These are phyloP conservation scores for Prinia subflava DNA, from an alignment of 2,113 vertebrate genomes.

Conservation along the genomic window DNA sequence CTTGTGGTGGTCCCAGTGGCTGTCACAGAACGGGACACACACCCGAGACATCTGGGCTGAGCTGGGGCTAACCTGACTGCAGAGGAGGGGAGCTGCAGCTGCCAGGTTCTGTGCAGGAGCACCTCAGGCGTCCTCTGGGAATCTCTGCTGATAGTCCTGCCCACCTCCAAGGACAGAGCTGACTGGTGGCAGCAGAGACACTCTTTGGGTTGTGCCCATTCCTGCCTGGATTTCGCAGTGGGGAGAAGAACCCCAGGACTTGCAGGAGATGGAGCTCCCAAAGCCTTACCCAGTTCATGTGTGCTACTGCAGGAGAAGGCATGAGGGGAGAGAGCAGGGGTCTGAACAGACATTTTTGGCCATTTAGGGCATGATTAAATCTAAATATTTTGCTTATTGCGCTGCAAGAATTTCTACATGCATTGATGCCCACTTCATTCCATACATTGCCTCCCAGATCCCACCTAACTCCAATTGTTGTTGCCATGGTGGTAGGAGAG, in stretches of 20 bases:
- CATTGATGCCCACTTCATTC: background rate
- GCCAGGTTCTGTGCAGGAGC: too few species aligned
- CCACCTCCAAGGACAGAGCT: too few species aligned
- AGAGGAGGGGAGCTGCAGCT: too few species aligned
- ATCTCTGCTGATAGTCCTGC: too few species aligned
- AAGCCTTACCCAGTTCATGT: rapidly evolving
- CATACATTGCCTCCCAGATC: background rate
- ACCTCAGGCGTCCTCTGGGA: too few species aligned
- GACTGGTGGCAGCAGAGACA: too few species aligned
- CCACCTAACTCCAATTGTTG: background rate
- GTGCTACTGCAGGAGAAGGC: background rate
- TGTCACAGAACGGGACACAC: too few species aligned
- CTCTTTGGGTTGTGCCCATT: too few species aligned
- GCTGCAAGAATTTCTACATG: rapidly evolving
- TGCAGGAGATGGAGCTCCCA: background rate
- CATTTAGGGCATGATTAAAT: background rate
- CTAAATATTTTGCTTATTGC: background rate
- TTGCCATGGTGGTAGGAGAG: background rate
- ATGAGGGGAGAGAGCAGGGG: background rate
- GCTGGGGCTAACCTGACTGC: too few species aligned
- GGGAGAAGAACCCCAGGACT: background rate
- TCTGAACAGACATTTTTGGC: rapidly evolving
- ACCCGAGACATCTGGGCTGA: too few species aligned
- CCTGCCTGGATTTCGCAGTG: rapidly evolving
- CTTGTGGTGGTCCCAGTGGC: too few species aligned